Base-by-base conservation (phyloP, 1,140 invertebrate species). In the Ooceraea biroi region DNA sequence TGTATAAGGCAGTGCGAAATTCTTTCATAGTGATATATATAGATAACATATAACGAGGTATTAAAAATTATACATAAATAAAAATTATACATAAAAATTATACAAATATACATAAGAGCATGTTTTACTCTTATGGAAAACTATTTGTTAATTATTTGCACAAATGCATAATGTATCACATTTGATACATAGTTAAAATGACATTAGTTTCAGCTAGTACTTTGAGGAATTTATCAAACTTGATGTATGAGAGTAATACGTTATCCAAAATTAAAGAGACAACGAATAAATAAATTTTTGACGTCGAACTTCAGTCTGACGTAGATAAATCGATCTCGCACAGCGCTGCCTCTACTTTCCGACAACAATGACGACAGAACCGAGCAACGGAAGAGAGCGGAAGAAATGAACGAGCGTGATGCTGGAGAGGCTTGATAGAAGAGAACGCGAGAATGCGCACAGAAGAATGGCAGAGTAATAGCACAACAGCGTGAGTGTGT, bases 381-480 rank as follows among this genome's bases (percentile, higher is more conserved):
- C 25, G 52, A 68, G 76, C 76, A 57, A 80, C 41, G 50, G n/a
- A 17, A 80, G 30, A 80, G 30, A 44, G 4, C 50, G 65, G 36
- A 71, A 69, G 41, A 46, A 57, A 30, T 46, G n/a, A 71, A 52
- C 30, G 30, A 41, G 22, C 30, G 60, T 19, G 60, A 63, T 63
- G 25, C 2, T 36, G n/a, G 19, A 57, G 57, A 69, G 52, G 30
- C 36, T 46, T 57, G 65, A 58, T 69, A 36, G 36, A 80, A 57
- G 76, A 57, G 76, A 78, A 57, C 17, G 36, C 10, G 48, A 68
- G 48, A 57, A 69, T 69, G 63, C 12, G 50, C 19, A 50, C 50
- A 22, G n/a, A 80, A 80, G 76, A 71, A 80, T 80, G 14, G 50
- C 52, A 25, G 50, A 71, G 36, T 36, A 46, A 69, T 50, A 80